A percentile compares a stretch with the other conserved stretches of the same genome.
Evolutionary conservation across 2,797 vertebrate genomes (phyloP).

Genomic region (Huso huso): DNA sequence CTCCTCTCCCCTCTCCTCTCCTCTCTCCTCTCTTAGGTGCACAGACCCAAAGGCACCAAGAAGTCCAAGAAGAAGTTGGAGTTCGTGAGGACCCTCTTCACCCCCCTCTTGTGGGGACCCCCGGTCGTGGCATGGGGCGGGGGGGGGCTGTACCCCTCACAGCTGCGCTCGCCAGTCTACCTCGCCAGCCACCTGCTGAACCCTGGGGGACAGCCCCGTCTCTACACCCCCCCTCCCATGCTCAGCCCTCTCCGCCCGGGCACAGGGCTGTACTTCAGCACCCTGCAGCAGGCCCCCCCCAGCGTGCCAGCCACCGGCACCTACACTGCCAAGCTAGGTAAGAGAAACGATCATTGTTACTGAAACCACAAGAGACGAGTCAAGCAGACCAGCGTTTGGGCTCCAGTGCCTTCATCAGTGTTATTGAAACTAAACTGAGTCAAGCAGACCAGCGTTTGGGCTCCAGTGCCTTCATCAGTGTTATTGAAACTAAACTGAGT

Average conservation of each 20-base stretch:
- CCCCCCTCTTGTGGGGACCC: conserved; percentile 20
- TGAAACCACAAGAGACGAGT: neutral
- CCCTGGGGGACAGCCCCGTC: conserved; percentile 39
- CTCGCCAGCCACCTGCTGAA: conserved; percentile 47
- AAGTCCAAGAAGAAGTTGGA: conserved; percentile 15
- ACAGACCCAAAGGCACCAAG: conserved; percentile 5
- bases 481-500: too few species aligned
- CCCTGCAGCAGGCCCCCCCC: conserved; percentile 31
- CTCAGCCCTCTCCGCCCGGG: conserved; percentile 57
- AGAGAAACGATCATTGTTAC: neutral
- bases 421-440: too few species aligned
- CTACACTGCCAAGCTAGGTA: conserved; percentile 36
- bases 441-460: too few species aligned
- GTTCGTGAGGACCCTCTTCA: conserved; percentile 29
- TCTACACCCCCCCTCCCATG: conserved; percentile 62
- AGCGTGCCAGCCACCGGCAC: conserved; percentile 21
- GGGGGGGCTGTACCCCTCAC: conserved; percentile 41
- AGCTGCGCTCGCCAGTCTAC: conserved; percentile 47
- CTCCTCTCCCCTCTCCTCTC: neutral
- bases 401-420: too few species aligned
- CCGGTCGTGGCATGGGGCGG: conserved; percentile 7
- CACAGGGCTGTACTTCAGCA: conserved; percentile 56
- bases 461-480: too few species aligned
- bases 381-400: too few species aligned
- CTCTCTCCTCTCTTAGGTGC: conserved; percentile 9